Evolutionary conservation across 2,113 vertebrate genomes (phyloP), one percentile per base, ranked within the genome.

Genomic region (Leucopsar rothschildi): DNA sequence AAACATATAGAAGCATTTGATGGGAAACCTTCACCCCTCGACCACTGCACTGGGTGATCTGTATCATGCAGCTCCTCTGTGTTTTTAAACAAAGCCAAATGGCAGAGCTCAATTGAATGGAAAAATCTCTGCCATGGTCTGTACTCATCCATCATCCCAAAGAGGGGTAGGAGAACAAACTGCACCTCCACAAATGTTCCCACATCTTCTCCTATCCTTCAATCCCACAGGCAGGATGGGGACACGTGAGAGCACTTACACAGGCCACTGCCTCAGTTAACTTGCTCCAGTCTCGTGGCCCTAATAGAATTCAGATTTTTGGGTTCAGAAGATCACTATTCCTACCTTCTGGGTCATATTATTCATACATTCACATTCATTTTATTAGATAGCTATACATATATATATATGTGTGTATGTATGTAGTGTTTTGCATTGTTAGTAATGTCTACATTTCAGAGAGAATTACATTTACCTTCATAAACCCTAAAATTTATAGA

Each of bases 181-280:
- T 23, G 5, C 53, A 69, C 5, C 4, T 35, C 23, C 21, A 59
- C 22, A 9, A 60, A 69, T 61, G 24, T 33, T 50, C 21, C 16
- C 33, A 63, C 21, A 28, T 53, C 15, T 27, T 91, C 78, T 63
- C 33, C 29, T 78, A 4, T 25, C 33, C 52, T 49, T 71, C 35
- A 27, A 1, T 33, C 14, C 39, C 60, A 31, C 5, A 1, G 1
- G 35, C 28, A 59, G 66, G 23, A 2, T 1, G 4, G 9, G 9
- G 15, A 18, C 50, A 56, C 1, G 5, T 52, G 44, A 75, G 82
- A 82, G 11, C 27, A 28, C 7, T 92, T 59, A 63, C 1, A 0
- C 16, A 60, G 31, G 15, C 45, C 64, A 21, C 35, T n/a, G 40
- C 42, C 65, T 79, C 0, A 0, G 7, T 64, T 63, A 29, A 22